Conservation (phyloP, 2,888 invertebrate genomes). For the Argyra leucocephala region DNA sequence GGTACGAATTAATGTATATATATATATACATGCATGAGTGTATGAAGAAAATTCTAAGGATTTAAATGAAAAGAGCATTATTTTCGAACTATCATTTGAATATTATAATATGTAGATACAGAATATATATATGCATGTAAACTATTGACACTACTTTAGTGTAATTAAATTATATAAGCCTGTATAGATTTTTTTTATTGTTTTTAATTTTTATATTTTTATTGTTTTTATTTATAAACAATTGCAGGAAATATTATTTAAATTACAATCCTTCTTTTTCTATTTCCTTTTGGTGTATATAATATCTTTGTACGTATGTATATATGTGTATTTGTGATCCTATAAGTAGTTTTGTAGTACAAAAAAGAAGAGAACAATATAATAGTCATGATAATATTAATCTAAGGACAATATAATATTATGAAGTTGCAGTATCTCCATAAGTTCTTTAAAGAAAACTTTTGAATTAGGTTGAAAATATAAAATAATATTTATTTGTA, state of each 20-base stretch:
- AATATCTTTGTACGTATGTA: too few species aligned
- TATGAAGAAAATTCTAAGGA: not conserved
- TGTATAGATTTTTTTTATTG: not conserved
- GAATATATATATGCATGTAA: not conserved
- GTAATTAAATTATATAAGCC: not conserved
- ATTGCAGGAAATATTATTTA: constrained; percentile 1
- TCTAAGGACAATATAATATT: too few species aligned
- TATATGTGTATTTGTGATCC: too few species aligned
- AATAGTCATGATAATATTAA: too few species aligned
- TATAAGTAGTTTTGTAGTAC: too few species aligned
- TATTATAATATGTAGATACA: not conserved
- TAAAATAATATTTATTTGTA: too few species aligned
- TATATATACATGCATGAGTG: too few species aligned
- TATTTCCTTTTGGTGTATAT: not conserved
- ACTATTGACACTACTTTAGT: not conserved
- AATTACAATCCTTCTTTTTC: not conserved
- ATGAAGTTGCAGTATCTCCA: too few species aligned
- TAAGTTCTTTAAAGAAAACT: too few species aligned
- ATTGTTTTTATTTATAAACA: not conserved
- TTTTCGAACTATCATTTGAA: not conserved
- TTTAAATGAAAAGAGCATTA: not conserved
- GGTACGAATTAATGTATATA: too few species aligned
- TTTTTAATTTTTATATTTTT: not conserved
- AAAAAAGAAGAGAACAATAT: too few species aligned
- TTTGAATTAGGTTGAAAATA: too few species aligned